Base-by-base conservation (phyloP, 2,113 vertebrate genomes). In the Barbus barbus region DNA sequence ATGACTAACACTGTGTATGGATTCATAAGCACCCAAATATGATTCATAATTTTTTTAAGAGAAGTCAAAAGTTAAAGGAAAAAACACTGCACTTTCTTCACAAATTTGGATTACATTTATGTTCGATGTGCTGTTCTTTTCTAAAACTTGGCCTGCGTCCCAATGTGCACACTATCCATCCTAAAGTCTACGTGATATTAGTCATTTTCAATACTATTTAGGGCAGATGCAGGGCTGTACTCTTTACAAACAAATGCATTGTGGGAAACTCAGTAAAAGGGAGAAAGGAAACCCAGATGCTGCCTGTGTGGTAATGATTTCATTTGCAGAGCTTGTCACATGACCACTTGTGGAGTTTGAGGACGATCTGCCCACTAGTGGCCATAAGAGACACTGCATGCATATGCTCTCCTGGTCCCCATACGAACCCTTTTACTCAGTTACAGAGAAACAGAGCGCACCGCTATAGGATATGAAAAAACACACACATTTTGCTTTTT, bases 401-500 rank as follows among this genome's bases (percentile, higher is more conserved):
- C 2, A 41, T 28, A 44, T 0, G 1, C 20, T 83, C 61, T 77
- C 83, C 86, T 87, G 83, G 74, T 85, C 80, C 86, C 86, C 86
- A 87, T 83, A 83, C 80, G 86, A 87, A 79, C 86, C 86, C 83
- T 78, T 77, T 72, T 85, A 82, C 86, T 87, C 86, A 72, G 51
- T 56, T 63, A 46, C 46, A 16, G 36, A 16, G 53, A 58, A 14
- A 36, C 48, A 36, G 33, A 73, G n/a, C 3, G 8, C 60, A 78
- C 44, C 20, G 56, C 56, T 44, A 38, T 14, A 22, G 65, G 65
- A 69, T 8, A 48, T 61, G 58, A 9, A 1, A 77, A 65, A 12
- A 69, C 18, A 44, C 44, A 78, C 8, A 26, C 65, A n/a, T 44
- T 71, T 22, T 8, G 3, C 33, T n/a, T 7, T 14, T 72, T n/a